These are phyloP conservation scores for Lonchura striata DNA, from an alignment of 2,113 vertebrate species.

Conservation along the genomic window DNA sequence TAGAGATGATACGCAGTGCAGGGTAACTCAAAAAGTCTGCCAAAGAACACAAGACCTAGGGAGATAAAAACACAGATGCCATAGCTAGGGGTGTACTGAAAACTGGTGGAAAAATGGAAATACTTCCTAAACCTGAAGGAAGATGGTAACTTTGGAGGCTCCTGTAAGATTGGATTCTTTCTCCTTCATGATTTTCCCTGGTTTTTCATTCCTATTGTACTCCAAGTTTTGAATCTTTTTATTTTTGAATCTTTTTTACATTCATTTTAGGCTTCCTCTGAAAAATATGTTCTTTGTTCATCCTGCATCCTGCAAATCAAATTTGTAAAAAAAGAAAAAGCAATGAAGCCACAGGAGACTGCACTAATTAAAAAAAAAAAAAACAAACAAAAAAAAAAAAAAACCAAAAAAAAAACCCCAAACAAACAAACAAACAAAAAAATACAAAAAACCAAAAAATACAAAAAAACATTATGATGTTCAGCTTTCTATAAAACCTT, in stretches of 20 bases:
- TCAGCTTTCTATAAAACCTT: neutral
- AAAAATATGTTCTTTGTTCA: neutral
- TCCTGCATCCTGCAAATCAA: neutral
- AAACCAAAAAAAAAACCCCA: no score
- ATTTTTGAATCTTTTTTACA: no score
- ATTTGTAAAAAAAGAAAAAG: neutral
- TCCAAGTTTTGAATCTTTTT: neutral
- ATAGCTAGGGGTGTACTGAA: slow-evolving; percentile 27
- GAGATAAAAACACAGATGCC: slow-evolving; percentile 55
- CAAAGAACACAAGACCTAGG: slow-evolving; percentile 51
- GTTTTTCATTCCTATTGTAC: neutral
- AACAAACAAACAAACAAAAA: no score
- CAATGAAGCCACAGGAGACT: neutral
- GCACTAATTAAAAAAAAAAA: neutral
- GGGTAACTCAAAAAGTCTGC: slow-evolving; percentile 32
- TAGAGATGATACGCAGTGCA: neutral
- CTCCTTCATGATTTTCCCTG: neutral
- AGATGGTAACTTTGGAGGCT: neutral
- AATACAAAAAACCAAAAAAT: no score
- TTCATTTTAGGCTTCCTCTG: neutral
- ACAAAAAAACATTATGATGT: accelerated
- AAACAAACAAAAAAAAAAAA: no score
- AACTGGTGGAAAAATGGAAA: slow-evolving; percentile 34
- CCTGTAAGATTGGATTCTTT: neutral
- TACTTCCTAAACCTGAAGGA: neutral